phyloP scores from a whole-genome alignment of 2,113 vertebrate genomes.

The Eulacestoma nigropectus region DNA sequence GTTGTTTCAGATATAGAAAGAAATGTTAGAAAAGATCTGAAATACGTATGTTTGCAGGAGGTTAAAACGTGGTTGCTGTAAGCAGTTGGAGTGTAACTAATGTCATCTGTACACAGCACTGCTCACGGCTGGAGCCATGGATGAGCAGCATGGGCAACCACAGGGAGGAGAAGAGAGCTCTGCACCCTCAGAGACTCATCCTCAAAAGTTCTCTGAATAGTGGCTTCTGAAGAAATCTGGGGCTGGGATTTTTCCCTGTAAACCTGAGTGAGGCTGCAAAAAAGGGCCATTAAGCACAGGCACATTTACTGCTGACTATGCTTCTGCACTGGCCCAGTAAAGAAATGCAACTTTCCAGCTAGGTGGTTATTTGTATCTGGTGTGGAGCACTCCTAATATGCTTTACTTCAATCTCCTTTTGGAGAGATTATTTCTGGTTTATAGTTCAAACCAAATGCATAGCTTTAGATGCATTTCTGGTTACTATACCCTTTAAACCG shows the following conservation, averaged over 20 bases:
- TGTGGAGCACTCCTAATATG: not conserved
- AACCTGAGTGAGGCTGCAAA: not conserved
- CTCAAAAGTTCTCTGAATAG: not conserved
- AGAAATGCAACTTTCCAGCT: not conserved
- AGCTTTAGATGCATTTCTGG: not conserved
- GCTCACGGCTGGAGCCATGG: not conserved
- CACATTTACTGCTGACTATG: not conserved
- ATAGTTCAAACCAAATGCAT: not conserved
- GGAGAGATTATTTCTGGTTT: not conserved
- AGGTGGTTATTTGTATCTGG: not conserved
- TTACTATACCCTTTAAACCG: not conserved
- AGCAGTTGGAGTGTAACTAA: not conserved
- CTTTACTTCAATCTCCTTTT: not conserved
- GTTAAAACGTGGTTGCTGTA: not conserved
- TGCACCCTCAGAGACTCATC: not conserved
- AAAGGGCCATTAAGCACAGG: not conserved
- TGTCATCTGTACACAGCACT: not conserved
- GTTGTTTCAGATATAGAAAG: not conserved
- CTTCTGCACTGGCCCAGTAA: not conserved
- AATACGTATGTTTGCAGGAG: not conserved
- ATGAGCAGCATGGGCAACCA: not conserved
- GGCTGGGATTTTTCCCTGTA: not conserved
- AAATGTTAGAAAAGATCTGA: not conserved
- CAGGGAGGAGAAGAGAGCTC: not conserved
- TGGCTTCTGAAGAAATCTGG: not conserved